Evolutionary conservation across 2,888 invertebrate genomes (phyloP), one percentile per base, ranked within the genome.

Genomic region (Polymixis flavicincta): DNA sequence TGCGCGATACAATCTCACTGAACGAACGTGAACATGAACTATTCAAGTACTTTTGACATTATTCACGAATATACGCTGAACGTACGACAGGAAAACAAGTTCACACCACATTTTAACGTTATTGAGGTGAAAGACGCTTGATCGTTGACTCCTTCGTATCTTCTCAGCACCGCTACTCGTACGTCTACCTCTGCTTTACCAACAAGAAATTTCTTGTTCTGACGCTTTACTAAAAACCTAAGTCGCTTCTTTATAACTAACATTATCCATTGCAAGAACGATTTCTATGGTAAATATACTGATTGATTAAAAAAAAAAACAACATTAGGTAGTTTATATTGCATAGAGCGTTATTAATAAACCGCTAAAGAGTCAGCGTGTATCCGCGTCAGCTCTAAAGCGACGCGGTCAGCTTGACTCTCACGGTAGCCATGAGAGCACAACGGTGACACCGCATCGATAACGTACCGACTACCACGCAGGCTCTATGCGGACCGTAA

Each of bases 1-100:
- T 71, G 55, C 57, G 80, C 54, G 22, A 71, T 72, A 80, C 71
- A 55, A 55, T 59, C 63, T 55, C 54, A 78, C 78, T 83, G 65
- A 48, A 28, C 60, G n/a, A n/a, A n/a, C n/a, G n/a, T n/a, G n/a
- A n/a, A n/a, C 22, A 42, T 68, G 25, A 25, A 75, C 42, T 65
- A 54, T 52, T 57, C 22, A 60, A 50, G 19, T 52, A 45, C 8
- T 48, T n/a, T 57, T 28, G n/a, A n/a, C n/a, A 61, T 63, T 17
- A 54, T 63, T 60, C 55, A 63, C 55, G 17, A 60, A 60, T 4
- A 45, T 32, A 22, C 54, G 55, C 61, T 63, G 52, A 57, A 42
- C 28, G 60, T 63, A 52, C 22, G 14, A 37, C 57, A 50, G n/a
- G 28, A 28, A 28, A 42, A 55, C 19, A 28, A 42, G 6, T 42